phyloP scores from a whole-genome alignment of 2,888 invertebrate genomes.

The Scaptomyza polygonia region DNA sequence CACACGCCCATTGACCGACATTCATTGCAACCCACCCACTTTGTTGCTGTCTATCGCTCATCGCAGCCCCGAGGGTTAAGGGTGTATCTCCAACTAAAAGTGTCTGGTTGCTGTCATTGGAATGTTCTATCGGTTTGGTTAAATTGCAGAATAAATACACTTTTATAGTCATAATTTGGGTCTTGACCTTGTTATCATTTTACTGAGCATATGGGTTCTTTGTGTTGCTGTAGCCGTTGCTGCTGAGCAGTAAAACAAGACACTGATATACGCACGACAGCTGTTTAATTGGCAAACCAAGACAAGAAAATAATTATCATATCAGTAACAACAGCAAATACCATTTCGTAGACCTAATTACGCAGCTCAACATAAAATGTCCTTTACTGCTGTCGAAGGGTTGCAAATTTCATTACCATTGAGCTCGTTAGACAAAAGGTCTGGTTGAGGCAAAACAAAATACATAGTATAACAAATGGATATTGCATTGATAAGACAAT shows the following conservation, averaged over 20 bases:
- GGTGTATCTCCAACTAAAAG: conserved; percentile 10
- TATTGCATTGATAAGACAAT: neutral
- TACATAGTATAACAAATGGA: neutral
- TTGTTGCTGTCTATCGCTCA: neutral
- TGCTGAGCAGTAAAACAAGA: conserved; percentile 1
- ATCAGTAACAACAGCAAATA: conserved; percentile 55
- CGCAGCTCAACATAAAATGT: neutral
- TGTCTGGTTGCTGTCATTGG: conserved; percentile 57
- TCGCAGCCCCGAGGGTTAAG: conserved; percentile 2
- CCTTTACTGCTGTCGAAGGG: neutral
- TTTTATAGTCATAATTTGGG: conserved; percentile 81
- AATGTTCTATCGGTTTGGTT: conserved; percentile 75
- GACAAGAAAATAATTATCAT: conserved; percentile 69
- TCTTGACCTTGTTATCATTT: conserved; percentile 63
- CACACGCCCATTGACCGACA: neutral
- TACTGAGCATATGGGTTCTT: conserved; percentile 6
- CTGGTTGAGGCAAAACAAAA: neutral
- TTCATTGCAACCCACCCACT: neutral
- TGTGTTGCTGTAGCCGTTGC: too few species aligned
- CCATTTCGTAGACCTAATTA: conserved; percentile 9
- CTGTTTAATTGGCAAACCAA: conserved; percentile 53
- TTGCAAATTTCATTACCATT: conserved; percentile 1
- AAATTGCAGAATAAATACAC: conserved; percentile 78
- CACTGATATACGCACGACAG: conserved; percentile 8
- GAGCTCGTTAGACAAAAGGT: neutral